phyloP scores from a whole-genome alignment of 1,140 invertebrate species.

The Tetragnatha versicolor region DNA sequence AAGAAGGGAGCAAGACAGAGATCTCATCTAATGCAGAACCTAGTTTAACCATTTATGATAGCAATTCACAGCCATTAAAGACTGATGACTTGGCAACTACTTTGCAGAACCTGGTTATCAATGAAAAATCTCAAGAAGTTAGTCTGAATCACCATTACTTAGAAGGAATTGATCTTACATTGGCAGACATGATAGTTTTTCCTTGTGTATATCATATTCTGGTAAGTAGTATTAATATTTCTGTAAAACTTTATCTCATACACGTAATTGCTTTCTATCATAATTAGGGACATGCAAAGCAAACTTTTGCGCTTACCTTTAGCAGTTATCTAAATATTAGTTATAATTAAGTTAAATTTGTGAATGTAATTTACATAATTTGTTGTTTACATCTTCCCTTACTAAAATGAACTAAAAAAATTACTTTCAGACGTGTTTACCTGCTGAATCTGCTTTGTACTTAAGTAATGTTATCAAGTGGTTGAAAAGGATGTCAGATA shows the following conservation, averaged over 20 bases:
- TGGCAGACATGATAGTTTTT: conserved; percentile 84
- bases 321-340: no score
- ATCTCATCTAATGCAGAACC: not conserved
- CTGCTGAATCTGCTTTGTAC: conserved; percentile 2
- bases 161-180: conserved; percentile 81
- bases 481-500: conserved; percentile 31
- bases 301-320: no score
- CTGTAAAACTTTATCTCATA: no score
- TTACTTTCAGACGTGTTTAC: conserved; percentile 63
- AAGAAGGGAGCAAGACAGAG: not conserved
- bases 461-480: conserved; percentile 34
- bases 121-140: conserved; percentile 38
- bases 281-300: no score
- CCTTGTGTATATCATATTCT: conserved; percentile 75
- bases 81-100: conserved; percentile 47
- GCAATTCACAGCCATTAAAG: conserved; percentile 18
- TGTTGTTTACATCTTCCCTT: conserved; percentile 72
- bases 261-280: no score
- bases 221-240: conserved; percentile 64
- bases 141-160: conserved; percentile 59
- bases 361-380: not conserved
- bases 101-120: conserved; percentile 24
- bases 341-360: no score
- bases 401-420: conserved; percentile 70
- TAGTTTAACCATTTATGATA: conserved; percentile 39